These are phyloP conservation scores for Strix aluco DNA, from an alignment of 2,113 vertebrate species.

Conservation along the genomic window DNA sequence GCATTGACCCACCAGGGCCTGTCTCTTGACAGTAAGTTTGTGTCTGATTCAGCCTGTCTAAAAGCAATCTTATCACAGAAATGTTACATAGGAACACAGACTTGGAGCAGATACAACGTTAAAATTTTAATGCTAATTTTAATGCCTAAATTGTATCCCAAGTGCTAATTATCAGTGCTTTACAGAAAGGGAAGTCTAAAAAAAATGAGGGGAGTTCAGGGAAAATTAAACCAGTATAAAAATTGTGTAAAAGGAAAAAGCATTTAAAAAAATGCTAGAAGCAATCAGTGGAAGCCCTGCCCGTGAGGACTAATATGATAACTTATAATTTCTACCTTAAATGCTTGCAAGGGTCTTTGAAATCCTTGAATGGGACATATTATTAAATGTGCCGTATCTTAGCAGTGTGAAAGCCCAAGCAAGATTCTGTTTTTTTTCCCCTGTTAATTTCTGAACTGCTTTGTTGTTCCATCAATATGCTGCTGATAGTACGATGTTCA, in stretches of 20 bases:
- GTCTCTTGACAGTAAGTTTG: background rate
- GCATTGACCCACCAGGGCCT: background rate
- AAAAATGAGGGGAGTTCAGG: accelerated
- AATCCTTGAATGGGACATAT: background rate
- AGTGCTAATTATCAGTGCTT: background rate
- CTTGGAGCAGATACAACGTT: background rate
- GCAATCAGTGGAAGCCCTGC: background rate
- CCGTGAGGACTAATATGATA: background rate
- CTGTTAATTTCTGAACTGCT: background rate
- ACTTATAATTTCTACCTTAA: background rate
- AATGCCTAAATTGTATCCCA: background rate
- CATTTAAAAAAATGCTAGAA: background rate
- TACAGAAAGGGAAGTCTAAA: background rate
- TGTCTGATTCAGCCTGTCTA: background rate
- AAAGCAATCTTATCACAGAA: background rate
- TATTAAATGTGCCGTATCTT: background rate
- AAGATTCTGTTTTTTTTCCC: background rate
- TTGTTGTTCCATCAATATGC: background rate
- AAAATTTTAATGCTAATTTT: background rate
- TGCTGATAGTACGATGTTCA: background rate
- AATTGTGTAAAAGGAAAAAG: background rate
- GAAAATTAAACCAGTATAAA: background rate
- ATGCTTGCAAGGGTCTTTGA: background rate
- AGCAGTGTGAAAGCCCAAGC: background rate
- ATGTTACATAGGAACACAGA: background rate